Base-by-base conservation (phyloP, 2,797 vertebrate species). In the Mormyrops attenuatus region DNA sequence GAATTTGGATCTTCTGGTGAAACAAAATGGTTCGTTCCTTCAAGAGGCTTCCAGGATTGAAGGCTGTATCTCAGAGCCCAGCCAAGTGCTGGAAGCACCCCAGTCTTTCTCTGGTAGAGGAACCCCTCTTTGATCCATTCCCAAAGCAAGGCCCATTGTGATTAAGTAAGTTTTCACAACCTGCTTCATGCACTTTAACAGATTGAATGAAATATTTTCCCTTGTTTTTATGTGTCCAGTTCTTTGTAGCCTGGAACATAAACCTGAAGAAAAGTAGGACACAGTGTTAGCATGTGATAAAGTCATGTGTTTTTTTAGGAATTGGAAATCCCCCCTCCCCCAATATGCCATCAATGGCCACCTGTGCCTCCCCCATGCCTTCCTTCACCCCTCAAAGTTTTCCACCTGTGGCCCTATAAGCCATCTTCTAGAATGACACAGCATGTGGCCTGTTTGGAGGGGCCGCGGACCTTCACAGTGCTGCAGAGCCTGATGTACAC, bases 1-100 rank as follows among this genome's bases (percentile, higher is more conserved):
- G 86, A 90, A 88, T 93, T 89, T 84, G 90, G 69, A 91, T 90
- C 88, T 92, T 91, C 92, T 92, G 94, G 92, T 93, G 93, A 95
- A 94, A 95, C 15, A 94, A 93, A 92, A 89, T 93, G 93, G 90
- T 34, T 92, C 90, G n/a, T 52, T 15, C 88, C 80, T 13, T 2
- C 41, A 89, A 89, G 89, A 91, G 91, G 87, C 89, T 92, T 91
- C 91, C 82, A 88, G 87, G 84, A 90, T 60, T 82, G 44, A 47
- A 30, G 69, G 92, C 91, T 90, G 82, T 63, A 55, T 57, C 26
- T 38, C 85, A 20, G 30, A 57, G 53, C 53, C 30, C 47, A 60
- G 34, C 53, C 50, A 85, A 50, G 49, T 85, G 49, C 26, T 52
- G 49, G 77, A 82, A 82, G 41, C 41, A 85, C 11, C 26, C 5